Conservation (phyloP, 1,140 invertebrate species). For the Asobara japonica region DNA sequence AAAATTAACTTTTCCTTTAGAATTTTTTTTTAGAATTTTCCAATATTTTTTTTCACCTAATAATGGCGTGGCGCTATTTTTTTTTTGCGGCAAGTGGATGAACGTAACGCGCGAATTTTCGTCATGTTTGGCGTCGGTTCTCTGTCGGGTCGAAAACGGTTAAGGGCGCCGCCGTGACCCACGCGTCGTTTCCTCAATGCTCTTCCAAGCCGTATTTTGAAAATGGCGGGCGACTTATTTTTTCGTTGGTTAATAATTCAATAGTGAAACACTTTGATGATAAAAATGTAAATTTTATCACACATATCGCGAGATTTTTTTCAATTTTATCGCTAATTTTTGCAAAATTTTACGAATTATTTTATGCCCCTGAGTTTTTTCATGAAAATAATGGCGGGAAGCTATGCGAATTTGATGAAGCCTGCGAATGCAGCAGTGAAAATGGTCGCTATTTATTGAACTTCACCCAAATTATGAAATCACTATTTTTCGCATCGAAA, state of each 20-base stretch:
- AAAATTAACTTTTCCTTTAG: background rate
- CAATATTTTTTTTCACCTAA: slow-evolving; percentile 5
- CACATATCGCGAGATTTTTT: background rate
- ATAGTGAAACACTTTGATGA: background rate
- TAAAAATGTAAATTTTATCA: background rate
- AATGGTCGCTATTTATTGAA: background rate
- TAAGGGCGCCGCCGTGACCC: slow-evolving; percentile 32
- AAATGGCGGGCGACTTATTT: slow-evolving; percentile 19
- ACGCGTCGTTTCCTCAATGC: slow-evolving; percentile 23
- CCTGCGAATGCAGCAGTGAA: background rate
- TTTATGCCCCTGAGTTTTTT: background rate
- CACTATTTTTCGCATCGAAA: background rate
- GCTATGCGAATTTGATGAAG: background rate
- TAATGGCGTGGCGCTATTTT: background rate
- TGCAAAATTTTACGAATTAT: background rate
- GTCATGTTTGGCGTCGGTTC: slow-evolving; percentile 24
- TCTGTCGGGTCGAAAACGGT: background rate
- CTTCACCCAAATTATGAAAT: background rate
- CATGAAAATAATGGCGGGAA: slow-evolving; percentile 26
- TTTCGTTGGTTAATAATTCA: background rate
- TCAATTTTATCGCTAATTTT: slow-evolving; percentile 5
- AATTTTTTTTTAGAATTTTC: background rate
- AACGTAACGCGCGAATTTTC: slow-evolving; percentile 27
- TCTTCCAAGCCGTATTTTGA: background rate
- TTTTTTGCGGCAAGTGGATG: background rate